Percentiles rank a stretch among this genome's conserved stretches.
phyloP scores from a whole-genome alignment of 1,140 invertebrate species.

The Drosophila repleta region DNA sequence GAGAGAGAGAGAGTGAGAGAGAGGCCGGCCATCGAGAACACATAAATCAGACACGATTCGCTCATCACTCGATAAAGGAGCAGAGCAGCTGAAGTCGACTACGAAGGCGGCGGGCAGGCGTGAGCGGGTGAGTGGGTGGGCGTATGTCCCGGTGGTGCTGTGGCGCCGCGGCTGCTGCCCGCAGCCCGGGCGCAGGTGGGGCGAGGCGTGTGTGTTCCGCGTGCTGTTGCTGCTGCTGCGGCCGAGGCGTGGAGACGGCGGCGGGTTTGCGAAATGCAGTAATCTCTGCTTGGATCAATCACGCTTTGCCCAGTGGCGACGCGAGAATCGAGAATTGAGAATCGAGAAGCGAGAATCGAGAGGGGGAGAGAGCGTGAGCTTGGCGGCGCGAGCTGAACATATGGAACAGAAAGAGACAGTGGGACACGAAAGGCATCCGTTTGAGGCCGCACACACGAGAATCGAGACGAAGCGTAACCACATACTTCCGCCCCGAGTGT shows the following conservation, averaged over 20 bases:
- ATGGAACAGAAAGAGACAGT: conserved; percentile 5
- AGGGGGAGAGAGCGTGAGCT: background rate
- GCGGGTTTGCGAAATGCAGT: too few species aligned
- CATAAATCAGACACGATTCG: background rate
- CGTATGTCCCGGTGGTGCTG: too few species aligned
- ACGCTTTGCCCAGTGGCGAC: background rate
- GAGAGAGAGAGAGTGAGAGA: background rate
- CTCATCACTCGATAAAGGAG: background rate
- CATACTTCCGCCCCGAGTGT: conserved; percentile 59
- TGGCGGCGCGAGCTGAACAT: conserved; percentile 29
- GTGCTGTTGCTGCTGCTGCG: too few species aligned
- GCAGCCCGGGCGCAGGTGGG: too few species aligned
- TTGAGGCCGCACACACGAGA: conserved; percentile 44
- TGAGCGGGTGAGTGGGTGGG: too few species aligned
- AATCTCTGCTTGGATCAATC: background rate
- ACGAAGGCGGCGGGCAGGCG: too few species aligned
- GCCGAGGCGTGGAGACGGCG: too few species aligned
- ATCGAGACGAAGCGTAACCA: conserved; percentile 58
- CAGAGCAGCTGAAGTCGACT: background rate
- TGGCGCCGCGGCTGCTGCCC: too few species aligned
- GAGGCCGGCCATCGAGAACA: background rate
- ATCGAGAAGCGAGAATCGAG: conserved; percentile 22
- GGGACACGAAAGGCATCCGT: conserved; percentile 33
- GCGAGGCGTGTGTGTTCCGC: too few species aligned
- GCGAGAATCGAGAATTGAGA: too few species aligned